Evolutionary conservation across 2,888 invertebrate species (phyloP).

Genomic region (Torymus aiolomorphi): DNA sequence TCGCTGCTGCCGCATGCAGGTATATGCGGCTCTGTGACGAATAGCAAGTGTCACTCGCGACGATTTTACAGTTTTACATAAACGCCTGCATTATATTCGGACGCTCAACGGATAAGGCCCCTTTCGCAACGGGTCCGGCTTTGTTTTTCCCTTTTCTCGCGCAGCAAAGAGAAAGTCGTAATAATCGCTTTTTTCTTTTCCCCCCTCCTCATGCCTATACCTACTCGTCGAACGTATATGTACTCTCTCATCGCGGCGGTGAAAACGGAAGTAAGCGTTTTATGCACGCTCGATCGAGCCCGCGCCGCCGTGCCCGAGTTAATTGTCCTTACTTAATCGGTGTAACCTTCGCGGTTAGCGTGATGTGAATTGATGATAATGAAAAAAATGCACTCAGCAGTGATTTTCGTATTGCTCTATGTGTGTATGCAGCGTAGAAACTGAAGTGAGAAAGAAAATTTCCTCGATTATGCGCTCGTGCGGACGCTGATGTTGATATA

Average conservation of each 20-base stretch:
- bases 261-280: slow-evolving; percentile 12
- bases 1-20: slow-evolving; percentile 2
- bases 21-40: background rate
- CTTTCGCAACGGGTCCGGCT: background rate
- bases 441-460: too few species aligned
- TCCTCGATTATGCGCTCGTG: too few species aligned
- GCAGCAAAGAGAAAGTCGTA: slow-evolving; percentile 9
- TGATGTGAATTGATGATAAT: background rate
- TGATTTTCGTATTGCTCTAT: too few species aligned
- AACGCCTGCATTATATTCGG: background rate
- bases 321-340: slow-evolving; percentile 3
- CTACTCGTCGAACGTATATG: background rate
- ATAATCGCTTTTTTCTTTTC: background rate
- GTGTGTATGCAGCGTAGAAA: too few species aligned
- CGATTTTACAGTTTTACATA: slow-evolving; percentile 32
- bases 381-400: background rate
- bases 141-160: background rate
- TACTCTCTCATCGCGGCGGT: background rate
- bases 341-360: slow-evolving; percentile 6
- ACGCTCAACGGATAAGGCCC: background rate
- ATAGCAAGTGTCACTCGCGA: slow-evolving; percentile 11
- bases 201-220: too few species aligned
- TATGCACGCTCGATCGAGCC: background rate
- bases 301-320: background rate
- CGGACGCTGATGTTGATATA: too few species aligned